Base-by-base conservation (phyloP, 2,113 vertebrate genomes). In the Telmatochromis bifrenatus region DNA sequence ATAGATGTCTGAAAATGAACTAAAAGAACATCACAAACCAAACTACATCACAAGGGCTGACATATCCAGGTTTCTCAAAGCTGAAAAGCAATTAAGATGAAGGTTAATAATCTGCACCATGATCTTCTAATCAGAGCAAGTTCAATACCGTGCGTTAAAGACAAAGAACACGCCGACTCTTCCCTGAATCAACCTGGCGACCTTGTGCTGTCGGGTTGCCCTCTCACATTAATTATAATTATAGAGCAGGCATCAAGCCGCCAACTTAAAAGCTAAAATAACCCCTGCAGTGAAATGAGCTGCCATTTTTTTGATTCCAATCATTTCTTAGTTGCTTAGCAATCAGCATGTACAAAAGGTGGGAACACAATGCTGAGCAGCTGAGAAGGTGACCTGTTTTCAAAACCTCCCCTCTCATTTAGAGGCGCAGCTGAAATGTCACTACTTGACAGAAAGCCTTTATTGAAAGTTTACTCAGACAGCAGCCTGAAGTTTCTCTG, bases 261-360 rank as follows among this genome's bases (percentile, higher is more conserved):
- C 70, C 79, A 56, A 70, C 79, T 82, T 47, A 79, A 58, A 85
- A 53, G 53, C 68, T 53, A 7, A 54, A 86, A 88, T 55, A 88
- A 87, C 88, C 70, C 60, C 35, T 3, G 4, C 51, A 4, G n/a
- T 42, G 17, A 42, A 90, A 77, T 39, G 79, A 51, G 28, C 35
- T 47, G 75, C 12, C 55, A 13, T 26, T 55, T 91, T 73, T 28
- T 47, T 84, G 1, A 83, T 42, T 85, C 86, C 21, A 4, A 4
- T 84, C 51, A 87, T 83, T 77, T 85, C 28, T 84, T 26, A 19
- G 82, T 87, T 87, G 90, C 86, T 62, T 31, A 75, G 84, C 80
- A 79, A 83, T 88, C 26, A 35, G 26, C 11, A 1, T 14, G 4
- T 4, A 79, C 33, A 79, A 73, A 84, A 28, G 31, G 56, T 28